These are phyloP conservation scores for Pipistrellus pipistrellus DNA, from an alignment of 2,797 vertebrate species.

Conservation along the genomic window DNA sequence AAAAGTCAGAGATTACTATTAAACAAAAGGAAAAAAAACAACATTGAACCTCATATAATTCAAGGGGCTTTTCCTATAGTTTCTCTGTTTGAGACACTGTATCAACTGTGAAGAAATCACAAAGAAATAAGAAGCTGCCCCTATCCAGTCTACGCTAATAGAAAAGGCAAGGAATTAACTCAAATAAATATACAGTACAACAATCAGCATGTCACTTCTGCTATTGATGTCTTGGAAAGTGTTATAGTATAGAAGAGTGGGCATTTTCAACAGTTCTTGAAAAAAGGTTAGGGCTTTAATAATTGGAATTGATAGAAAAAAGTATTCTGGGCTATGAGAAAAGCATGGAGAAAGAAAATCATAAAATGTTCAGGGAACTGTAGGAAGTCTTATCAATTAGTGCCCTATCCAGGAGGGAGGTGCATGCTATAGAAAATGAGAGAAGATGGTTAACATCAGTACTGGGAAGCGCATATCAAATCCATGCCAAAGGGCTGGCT, in stretches of 20 bases:
- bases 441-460: neutral
- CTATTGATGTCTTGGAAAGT: neutral
- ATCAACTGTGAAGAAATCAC: neutral
- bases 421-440: neutral
- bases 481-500: neutral
- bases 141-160: neutral
- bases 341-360: neutral
- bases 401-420: neutral
- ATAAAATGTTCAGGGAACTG: neutral
- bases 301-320: neutral
- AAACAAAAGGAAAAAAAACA: slow-evolving; percentile 4
- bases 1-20: neutral
- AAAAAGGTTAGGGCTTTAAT: slow-evolving; percentile 15
- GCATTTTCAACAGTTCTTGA: slow-evolving; percentile 14
- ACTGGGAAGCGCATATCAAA: neutral
- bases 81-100: neutral
- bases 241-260: neutral
- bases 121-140: slow-evolving; percentile 15
- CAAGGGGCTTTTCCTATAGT: neutral
- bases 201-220: neutral
- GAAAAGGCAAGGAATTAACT: slow-evolving; percentile 2
- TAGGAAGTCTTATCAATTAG: neutral
- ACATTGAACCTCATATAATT: neutral
- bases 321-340: neutral
- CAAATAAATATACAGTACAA: neutral